Percentiles rank a stretch among this genome's conserved stretches.
Evolutionary conservation across 1,140 invertebrate genomes (phyloP).

Genomic region (Sycobia sp.): DNA sequence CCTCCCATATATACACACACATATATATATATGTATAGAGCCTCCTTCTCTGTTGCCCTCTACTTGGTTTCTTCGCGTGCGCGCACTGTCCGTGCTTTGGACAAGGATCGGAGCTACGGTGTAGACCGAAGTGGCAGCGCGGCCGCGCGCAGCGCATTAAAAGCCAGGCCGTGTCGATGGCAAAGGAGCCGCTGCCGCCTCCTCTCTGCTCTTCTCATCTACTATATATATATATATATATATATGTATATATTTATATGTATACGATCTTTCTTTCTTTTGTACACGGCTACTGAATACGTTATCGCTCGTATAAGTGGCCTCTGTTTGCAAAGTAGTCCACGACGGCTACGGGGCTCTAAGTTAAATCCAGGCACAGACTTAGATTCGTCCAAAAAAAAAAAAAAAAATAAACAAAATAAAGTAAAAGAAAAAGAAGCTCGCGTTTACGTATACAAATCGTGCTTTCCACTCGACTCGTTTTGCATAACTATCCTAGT

Average conservation of each 20-base stretch:
- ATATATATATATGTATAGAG: background rate
- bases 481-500: no score
- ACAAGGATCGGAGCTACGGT: no score
- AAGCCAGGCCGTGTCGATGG: background rate
- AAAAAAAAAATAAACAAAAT: no score
- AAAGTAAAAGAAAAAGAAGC: no score
- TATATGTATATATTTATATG: no score
- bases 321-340: conserved; percentile 51
- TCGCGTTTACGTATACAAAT: conserved; percentile 37
- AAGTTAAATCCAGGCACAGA: no score
- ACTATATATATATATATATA: no score
- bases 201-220: background rate
- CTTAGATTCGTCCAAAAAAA: no score
- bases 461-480: conserved; percentile 27
- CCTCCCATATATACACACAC: background rate
- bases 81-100: background rate
- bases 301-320: conserved; percentile 53
- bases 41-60: background rate
- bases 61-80: background rate
- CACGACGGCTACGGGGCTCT: background rate
- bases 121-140: no score
- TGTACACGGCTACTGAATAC: conserved; percentile 46
- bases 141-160: conserved; percentile 3
- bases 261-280: background rate
- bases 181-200: no score